Percentiles rank a stretch among this genome's conserved stretches.
phyloP scores from a whole-genome alignment of 2,797 vertebrate genomes.

The Myotis planiceps region DNA sequence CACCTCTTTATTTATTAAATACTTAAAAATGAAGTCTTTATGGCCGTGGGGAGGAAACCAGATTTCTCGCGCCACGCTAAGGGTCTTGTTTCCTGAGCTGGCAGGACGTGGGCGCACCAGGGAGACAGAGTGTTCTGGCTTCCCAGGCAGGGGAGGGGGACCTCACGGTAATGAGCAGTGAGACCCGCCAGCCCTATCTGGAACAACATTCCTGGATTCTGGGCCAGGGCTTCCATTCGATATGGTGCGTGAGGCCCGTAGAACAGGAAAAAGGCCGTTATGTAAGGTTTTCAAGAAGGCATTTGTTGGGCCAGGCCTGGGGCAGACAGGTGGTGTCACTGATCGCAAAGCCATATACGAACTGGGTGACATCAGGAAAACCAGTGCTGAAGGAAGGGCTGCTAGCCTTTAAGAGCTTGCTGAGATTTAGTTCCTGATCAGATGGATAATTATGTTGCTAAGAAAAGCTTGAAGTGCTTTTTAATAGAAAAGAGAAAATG shows the following conservation, averaged over 20 bases:
- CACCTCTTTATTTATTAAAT: not conserved
- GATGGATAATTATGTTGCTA: not conserved
- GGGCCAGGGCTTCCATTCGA: not conserved
- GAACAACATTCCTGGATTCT: not conserved
- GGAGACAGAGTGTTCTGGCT: conserved; percentile 26
- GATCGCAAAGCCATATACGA: not conserved
- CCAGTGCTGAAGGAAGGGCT: not conserved
- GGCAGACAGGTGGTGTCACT: not conserved
- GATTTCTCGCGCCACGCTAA: conserved; percentile 9
- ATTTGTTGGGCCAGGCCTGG: not conserved
- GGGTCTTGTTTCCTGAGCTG: conserved; percentile 23
- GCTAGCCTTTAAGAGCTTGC: not conserved
- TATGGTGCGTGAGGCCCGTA: not conserved
- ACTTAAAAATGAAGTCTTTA: conserved; percentile 23
- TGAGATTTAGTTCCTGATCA: not conserved
- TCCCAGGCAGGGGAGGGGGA: not conserved
- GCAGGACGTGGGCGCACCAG: not conserved
- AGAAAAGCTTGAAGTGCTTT: not conserved
- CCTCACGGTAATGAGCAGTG: not conserved
- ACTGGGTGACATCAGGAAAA: not conserved
- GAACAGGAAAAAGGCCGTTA: not conserved
- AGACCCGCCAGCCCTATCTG: not conserved
- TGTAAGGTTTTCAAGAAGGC: not conserved
- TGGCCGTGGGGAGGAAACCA: not conserved
- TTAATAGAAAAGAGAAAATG: conserved; percentile 2